Percentiles rank a stretch among this genome's conserved stretches.
Conservation (phyloP, 2,888 invertebrate genomes). For the Crepidodera aurea region DNA sequence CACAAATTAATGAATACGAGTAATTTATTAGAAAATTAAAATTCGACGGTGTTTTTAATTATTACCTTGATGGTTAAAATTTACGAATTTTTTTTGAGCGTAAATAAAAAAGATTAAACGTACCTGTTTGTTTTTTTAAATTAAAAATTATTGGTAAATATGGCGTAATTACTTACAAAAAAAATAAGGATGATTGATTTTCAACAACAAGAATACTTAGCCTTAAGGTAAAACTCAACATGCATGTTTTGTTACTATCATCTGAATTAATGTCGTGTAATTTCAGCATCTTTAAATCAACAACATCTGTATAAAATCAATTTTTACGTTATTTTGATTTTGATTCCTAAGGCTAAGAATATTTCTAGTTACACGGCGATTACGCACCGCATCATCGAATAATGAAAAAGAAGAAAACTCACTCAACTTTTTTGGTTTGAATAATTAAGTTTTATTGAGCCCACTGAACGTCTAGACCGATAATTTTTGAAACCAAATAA, state of each 20-base stretch:
- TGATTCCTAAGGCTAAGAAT: background rate
- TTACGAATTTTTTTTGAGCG: background rate
- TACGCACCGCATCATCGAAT: no score
- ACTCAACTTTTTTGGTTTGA: no score
- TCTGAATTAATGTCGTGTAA: background rate
- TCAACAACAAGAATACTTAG: background rate
- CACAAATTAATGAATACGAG: background rate
- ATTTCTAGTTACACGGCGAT: background rate
- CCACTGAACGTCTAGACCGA: no score
- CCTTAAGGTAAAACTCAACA: background rate
- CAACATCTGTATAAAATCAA: background rate
- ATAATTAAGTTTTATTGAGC: no score
- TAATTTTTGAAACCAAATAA: no score
- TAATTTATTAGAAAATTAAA: conserved; percentile 7
- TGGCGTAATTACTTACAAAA: background rate
- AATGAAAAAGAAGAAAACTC: no score
- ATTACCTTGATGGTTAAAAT: background rate
- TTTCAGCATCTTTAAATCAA: background rate
- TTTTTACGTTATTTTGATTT: background rate
- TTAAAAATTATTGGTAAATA: no score
- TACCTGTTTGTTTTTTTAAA: no score
- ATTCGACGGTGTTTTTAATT: background rate
- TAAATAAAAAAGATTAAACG: background rate
- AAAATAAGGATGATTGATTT: background rate
- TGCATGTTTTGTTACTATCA: background rate